Percentiles rank a stretch among this genome's conserved stretches.
These are phyloP conservation scores for Nasalis larvatus DNA, from an alignment of 2,113 vertebrate species.

Conservation along the genomic window DNA sequence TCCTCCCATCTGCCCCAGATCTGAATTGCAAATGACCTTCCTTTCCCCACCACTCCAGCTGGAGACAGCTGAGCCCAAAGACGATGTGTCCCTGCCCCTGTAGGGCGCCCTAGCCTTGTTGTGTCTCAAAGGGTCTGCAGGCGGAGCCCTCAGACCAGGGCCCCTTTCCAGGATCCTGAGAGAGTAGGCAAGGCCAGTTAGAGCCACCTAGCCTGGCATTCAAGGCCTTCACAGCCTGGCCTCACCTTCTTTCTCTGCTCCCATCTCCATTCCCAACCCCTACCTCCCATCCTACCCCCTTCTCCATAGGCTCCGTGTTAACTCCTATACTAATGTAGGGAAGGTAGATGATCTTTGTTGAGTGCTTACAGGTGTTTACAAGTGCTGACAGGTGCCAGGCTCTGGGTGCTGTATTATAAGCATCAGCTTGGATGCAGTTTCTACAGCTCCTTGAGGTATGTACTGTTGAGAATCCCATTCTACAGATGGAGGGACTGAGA, in stretches of 20 bases:
- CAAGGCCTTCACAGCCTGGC: background rate
- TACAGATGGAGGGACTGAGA: background rate
- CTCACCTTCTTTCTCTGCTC: background rate
- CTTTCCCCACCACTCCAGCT: conserved; percentile 34
- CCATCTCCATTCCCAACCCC: too few relatives aligned
- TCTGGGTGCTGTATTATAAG: background rate
- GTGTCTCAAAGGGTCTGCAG: conserved; percentile 31
- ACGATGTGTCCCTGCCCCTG: background rate
- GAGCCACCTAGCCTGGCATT: background rate
- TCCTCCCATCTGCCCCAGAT: conserved; percentile 65
- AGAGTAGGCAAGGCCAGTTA: background rate
- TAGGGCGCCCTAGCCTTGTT: background rate
- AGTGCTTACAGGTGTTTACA: background rate
- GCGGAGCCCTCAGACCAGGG: background rate
- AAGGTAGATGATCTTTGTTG: background rate
- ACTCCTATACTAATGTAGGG: background rate
- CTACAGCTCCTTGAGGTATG: background rate
- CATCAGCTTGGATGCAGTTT: background rate
- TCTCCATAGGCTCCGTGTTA: background rate
- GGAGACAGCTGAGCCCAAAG: conserved; percentile 42
- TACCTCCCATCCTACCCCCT: background rate
- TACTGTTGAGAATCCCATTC: background rate
- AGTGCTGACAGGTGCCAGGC: background rate
- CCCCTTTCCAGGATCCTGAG: background rate
- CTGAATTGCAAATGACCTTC: conserved; percentile 63